Evolutionary conservation across 2,888 invertebrate genomes (phyloP).

Genomic region (Drosophila antonietae): DNA sequence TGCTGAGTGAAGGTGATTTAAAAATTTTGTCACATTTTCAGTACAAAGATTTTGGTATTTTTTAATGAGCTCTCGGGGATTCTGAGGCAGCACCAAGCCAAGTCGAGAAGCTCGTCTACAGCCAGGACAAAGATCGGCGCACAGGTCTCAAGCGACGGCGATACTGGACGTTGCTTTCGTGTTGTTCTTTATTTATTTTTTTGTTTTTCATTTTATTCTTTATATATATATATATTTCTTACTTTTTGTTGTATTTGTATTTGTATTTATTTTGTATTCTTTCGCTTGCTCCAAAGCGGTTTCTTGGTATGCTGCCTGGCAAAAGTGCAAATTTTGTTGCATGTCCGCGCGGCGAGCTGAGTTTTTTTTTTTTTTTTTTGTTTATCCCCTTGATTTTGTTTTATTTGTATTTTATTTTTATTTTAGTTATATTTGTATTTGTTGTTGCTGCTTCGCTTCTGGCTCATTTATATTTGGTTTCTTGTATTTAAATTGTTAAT

Average conservation of each 20-base stretch:
- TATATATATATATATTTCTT: neutral
- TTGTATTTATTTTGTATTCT: constrained; percentile 11
- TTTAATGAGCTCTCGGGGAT: constrained; percentile 82
- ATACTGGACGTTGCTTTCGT: constrained; percentile 24
- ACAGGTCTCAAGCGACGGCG: constrained; percentile 28
- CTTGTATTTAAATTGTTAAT: constrained; percentile 79
- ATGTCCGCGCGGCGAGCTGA: constrained; percentile 41
- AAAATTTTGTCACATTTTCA: constrained; percentile 84
- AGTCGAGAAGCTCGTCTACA: neutral
- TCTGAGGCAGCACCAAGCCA: constrained; percentile 53
- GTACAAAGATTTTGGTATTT: constrained; percentile 83
- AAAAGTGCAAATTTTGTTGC: constrained; percentile 74
- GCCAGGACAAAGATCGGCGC: constrained; percentile 12
- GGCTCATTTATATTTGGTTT: constrained; percentile 67
- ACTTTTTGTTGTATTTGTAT: constrained; percentile 4
- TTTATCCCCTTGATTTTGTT: neutral
- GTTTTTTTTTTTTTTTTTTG: constrained; percentile 7
- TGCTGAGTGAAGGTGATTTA: constrained; percentile 81
- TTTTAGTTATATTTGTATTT: constrained; percentile 41
- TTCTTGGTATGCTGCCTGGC: constrained; percentile 56
- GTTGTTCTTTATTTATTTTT: constrained; percentile 32
- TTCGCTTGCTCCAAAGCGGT: constrained; percentile 38
- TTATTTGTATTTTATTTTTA: constrained; percentile 21
- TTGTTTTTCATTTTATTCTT: constrained; percentile 9
- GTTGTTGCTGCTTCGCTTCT: constrained; percentile 40